Base-by-base conservation (phyloP, 2,113 vertebrate species). In the Sinocyclocheilus rhinocerous region DNA sequence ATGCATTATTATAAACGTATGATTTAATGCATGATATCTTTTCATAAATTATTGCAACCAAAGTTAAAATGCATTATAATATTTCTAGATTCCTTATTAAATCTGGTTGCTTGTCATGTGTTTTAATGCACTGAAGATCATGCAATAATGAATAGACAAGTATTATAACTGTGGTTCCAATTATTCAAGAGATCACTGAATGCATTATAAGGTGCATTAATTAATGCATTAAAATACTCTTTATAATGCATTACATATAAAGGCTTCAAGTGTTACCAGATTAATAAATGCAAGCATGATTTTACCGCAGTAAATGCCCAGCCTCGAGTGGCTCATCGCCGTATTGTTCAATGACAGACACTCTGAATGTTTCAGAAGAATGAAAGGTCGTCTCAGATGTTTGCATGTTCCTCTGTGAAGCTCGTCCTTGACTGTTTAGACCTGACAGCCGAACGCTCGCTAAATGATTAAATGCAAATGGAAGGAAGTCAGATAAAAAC, bases 381-480 rank as follows among this genome's bases (percentile, higher is more conserved):
- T 61, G 57, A n/a, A 61, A 61, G 57, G 57, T 61, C 4, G 18
- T 22, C 29, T 36, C 29, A 36, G 69, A n/a, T 24, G 42, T 24
- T 18, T 45, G 39, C 13, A n/a, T 75, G 72, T n/a, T 26, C 20
- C 33, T 73, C 33, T 73, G 70, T 73, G 36, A 61, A 61, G 57
- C 57, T 76, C 72, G 72, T 48, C 72, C 72, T 76, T 48, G 42
- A 50, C 72, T 16, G 22, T 4, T 76, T n/a, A 76, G 42, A 76
- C 42, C 72, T 76, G 72, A 76, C 72, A 76, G 72, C 12, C n/a
- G 11, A 76, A 76, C 42, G 42, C 72, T 76, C 1, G 72, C 72
- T 76, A 76, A 48, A 76, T 48, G 72, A 76, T 76, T 76, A 48
- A 76, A 75, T 24, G 72, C 72, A 75, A 48, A 75, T 24, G 39